Base-by-base conservation (phyloP, 2,888 invertebrate genomes). In the Margaritifera margaritifera region DNA sequence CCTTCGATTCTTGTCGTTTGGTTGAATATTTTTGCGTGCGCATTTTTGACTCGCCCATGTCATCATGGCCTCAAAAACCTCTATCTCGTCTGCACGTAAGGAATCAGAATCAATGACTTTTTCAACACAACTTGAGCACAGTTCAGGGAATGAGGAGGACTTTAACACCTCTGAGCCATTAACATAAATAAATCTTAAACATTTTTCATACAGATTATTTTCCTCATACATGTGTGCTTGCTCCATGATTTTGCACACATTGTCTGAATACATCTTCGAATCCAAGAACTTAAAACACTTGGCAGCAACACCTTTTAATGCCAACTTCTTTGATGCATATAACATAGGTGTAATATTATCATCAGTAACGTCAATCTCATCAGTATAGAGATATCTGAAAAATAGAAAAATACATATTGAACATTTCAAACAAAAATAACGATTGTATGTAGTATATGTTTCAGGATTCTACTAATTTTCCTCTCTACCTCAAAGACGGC, bases 61-160 rank as follows among this genome's bases (percentile, higher is more conserved):
- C 11, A 79, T 55, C 59, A 79, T 74, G 19, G 78, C 80, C 55
- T 77, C 78, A 66, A 78, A 84, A 4, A 85, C 72, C 8, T 69
- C 69, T 22, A 78, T 73, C 75, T 86, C 86, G 11, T 92, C 90
- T 11, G 95, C 92, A 71, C 92, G 91, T 60, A 96, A 89, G 5
- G 93, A 93, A 77, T 94, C 94, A 8, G 95, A 92, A 64, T 91
- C 91, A 64, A 95, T 93, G 20, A 77, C 63, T 53, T 92, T 91
- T 5, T 92, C 90, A 50, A 95, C 90, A 78, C 94, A 94, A 55
- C 92, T 92, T 71, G 92, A 92, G 20, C 92, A 92, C 52, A 95
- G 90, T 69, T 94, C 93, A 73, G 92, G 91, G 56, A 94, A 91
- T 56, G 91, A 90, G 78, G 86, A 84, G 11, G 92, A 92, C 53